Base-by-base conservation (phyloP, 2,113 vertebrate genomes). In the Coracopsis vasa region DNA sequence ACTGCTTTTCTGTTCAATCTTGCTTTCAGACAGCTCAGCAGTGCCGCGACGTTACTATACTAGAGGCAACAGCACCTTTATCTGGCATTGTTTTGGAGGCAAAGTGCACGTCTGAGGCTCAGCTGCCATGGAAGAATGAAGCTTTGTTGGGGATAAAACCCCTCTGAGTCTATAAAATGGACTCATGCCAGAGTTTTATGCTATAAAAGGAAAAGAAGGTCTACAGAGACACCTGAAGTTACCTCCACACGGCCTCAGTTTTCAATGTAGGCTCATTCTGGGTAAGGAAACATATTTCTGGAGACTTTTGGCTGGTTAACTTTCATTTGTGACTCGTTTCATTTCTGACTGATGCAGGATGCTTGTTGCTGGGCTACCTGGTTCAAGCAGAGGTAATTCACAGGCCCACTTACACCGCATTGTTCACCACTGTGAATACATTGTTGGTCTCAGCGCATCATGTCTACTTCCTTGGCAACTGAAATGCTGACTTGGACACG, bases 21-120 rank as follows among this genome's bases (percentile, higher is more conserved):
- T 64, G 48, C 86, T 92, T 97, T 93, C 41, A 86, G 91, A 80
- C 86, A 70, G 74, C 53, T 92, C 94, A 96, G 91, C 80, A 20
- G 19, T 35, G 47, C 69, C 6, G 41, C 37, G 67, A 66, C 8
- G 14, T 60, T 79, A 77, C 67, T 56, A 51, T 33, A 33, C 51
- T 31, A 60, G 51, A 11, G 19, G 31, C 19, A 9, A 13, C 6
- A 41, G 47, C 3, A 7, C 66, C 71, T 95, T 95, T 78, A 91
- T 77, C 89, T 72, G 86, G 39, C 31, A 6, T 51, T 24, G 41
- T 91, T 75, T 45, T 62, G 23, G 97, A 97, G 90, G 84, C 86
- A 91, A 94, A 88, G 93, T 89, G 88, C 60, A 16, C 16, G 47
- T 84, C 66, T 86, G 90, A 65, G 66, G 75, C 44, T 88, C 80